These are phyloP conservation scores for Sweltsa coloradensis DNA, from an alignment of 1,140 invertebrate species.

Conservation along the genomic window DNA sequence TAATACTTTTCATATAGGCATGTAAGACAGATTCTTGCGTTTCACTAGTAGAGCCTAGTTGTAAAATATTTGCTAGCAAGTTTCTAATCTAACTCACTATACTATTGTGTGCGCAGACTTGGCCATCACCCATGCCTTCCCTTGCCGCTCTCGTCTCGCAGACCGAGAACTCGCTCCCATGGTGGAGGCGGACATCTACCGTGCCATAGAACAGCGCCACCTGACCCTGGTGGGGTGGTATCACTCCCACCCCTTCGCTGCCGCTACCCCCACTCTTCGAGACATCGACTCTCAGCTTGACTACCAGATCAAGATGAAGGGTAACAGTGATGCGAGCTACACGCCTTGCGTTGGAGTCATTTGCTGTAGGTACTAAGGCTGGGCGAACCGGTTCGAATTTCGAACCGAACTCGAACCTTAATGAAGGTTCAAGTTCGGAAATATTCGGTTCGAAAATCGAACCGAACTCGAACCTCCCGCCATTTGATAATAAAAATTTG, in stretches of 20 bases:
- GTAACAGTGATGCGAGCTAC: conserved; percentile 75
- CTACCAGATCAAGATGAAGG: conserved; percentile 90
- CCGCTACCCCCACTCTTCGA: conserved; percentile 74
- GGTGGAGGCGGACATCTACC: conserved; percentile 69
- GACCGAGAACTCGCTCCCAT: conserved; percentile 58
- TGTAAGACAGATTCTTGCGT: not conserved
- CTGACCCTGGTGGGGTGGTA: conserved; percentile 87
- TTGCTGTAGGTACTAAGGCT: conserved; percentile 62
- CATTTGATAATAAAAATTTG: conserved; percentile 6
- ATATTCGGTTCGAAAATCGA: too few species aligned
- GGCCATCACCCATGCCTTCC: conserved; percentile 78
- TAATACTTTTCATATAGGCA: too few species aligned
- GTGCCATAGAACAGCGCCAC: conserved; percentile 65
- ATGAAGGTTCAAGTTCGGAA: too few species aligned
- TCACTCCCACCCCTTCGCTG: conserved; percentile 85
- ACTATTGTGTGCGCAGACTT: too few species aligned
- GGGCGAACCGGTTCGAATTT: too few species aligned
- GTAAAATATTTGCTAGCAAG: conserved; percentile 6
- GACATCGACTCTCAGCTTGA: conserved; percentile 88
- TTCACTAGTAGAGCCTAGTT: not conserved
- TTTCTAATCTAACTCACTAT: too few species aligned
- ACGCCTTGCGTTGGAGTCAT: conserved; percentile 88
- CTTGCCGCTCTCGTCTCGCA: conserved; percentile 68
- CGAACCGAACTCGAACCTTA: too few species aligned
- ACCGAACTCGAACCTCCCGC: too few species aligned